phyloP scores from a whole-genome alignment of 2,113 vertebrate species.

The Oncorhynchus nerka region DNA sequence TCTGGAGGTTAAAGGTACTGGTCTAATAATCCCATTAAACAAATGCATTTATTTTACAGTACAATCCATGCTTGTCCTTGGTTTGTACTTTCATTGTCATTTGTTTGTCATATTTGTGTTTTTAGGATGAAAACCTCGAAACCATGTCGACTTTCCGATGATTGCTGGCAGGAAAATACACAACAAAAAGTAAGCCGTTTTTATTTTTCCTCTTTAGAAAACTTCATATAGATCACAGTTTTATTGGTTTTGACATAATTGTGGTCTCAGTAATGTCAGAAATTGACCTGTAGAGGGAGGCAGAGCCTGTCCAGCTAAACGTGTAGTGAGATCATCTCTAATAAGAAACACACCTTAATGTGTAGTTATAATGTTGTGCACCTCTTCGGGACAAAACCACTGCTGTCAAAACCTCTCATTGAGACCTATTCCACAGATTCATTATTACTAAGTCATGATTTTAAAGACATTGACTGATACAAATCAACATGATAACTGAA shows the following conservation, averaged over 20 bases:
- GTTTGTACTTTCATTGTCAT: neutral
- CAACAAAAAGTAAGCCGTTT: conserved; percentile 86
- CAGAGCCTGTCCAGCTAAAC: conserved; percentile 15
- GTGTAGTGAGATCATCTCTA: neutral
- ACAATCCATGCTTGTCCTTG: neutral
- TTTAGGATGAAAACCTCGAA: conserved; percentile 86
- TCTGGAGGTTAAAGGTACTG: conserved; percentile 93
- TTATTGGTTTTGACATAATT: neutral
- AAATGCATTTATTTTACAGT: neutral
- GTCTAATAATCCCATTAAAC: neutral
- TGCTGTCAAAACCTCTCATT: conserved; percentile 87
- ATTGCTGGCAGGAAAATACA: conserved; percentile 93
- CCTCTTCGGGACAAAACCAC: conserved; percentile 83
- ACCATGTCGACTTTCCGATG: conserved; percentile 89
- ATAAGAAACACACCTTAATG: neutral
- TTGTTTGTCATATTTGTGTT: neutral
- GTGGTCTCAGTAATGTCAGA: neutral
- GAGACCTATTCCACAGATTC: conserved; percentile 91
- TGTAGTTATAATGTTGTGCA: neutral
- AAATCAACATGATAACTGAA: neutral
- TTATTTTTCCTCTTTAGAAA: neutral
- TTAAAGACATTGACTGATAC: neutral
- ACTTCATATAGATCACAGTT: too few relatives aligned
- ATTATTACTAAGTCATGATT: conserved; percentile 84
- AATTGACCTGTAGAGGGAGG: conserved; percentile 49